Percentiles rank a stretch among this genome's conserved stretches.
Conservation (phyloP, 2,888 invertebrate species). For the Magallana nippona region DNA sequence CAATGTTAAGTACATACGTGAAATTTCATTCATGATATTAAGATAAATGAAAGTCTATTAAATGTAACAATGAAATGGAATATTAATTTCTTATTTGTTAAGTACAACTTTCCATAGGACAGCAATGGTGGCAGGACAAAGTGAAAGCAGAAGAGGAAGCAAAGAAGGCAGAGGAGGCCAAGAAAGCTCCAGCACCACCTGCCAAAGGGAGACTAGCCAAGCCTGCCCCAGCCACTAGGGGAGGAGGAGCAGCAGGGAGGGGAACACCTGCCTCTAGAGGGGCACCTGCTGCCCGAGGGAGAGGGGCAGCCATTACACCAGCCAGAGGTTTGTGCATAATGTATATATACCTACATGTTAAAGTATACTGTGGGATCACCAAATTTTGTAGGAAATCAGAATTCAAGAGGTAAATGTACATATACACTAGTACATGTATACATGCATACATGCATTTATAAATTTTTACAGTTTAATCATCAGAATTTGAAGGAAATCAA, state of each 20-base stretch:
- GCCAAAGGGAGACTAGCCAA: constrained; percentile 50
- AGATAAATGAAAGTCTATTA: background rate
- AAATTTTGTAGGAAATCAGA: too few relatives aligned
- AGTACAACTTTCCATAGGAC: constrained; percentile 57
- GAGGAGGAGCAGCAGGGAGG: constrained; percentile 58
- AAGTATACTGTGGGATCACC: too few relatives aligned
- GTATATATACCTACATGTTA: too few relatives aligned
- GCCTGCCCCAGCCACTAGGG: constrained; percentile 55
- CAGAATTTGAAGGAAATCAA: too few relatives aligned
- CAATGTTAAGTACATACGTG: too few relatives aligned
- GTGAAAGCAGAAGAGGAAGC: constrained; percentile 69
- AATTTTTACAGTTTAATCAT: too few relatives aligned
- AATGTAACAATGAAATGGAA: background rate
- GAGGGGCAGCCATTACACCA: constrained; percentile 63
- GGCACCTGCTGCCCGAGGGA: constrained; percentile 65
- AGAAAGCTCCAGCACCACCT: constrained; percentile 58
- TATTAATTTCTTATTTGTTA: too few relatives aligned
- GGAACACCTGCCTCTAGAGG: constrained; percentile 63
- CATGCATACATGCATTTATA: too few relatives aligned
- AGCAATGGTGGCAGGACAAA: constrained; percentile 76
- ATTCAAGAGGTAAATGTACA: too few relatives aligned
- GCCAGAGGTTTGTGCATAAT: constrained; percentile 51
- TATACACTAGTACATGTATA: too few relatives aligned
- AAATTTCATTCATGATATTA: too few relatives aligned
- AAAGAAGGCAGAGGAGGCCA: constrained; percentile 65